Evolutionary conservation across 30 jellyfish, hydroid and myxozoan species (phyloP), one percentile per base, ranked within the genome.

Genomic region (Aurelia sp.): DNA sequence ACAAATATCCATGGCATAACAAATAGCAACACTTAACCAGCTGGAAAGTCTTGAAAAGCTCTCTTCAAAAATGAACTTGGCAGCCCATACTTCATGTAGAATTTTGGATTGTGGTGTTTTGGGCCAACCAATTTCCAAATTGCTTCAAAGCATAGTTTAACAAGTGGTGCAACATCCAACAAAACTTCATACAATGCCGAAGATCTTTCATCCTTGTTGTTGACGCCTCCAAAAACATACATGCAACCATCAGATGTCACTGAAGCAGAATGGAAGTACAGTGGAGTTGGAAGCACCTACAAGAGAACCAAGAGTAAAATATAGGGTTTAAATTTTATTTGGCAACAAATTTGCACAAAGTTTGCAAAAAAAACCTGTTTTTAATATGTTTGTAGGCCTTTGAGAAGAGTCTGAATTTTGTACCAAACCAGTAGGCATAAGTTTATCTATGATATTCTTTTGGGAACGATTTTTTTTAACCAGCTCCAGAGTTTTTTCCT

Each of bases 181-280:
- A 95, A 87, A 4, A 92, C 19, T 53, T 80, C 71, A 76, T 84
- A 84, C 15, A 87, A 22, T 50, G 68, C 83, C 1, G 97, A 86
- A 0, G 89, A 66, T 63, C 98, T 72, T 21, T 72, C 52, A 6
- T 40, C 76, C 4, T 47, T 27, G 18, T 78, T 13, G 19, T 72
- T 72, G 3, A 92, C 94, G 13, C 98, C 97, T 47, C 98, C 98
- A 73, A 79, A 87, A 4, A 92, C 58, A 57, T 78, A 80, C 95
- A 92, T 73, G 76, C 98, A 92, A 1, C 98, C 98, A 48, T 67
- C 88, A 13, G 89, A 74, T 7, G 98, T 78, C 8, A 92, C 92
- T 7, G 98, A 84, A 0, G 97, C 97, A 3, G 98, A 63, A 74
- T 92, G 98, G 74, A 92, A 92, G 63, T 64, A 82, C 69, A 87